Percentiles rank a stretch among this genome's conserved stretches.
Conservation (phyloP, 1,140 invertebrate species). For the Anoplophora glabripennis region DNA sequence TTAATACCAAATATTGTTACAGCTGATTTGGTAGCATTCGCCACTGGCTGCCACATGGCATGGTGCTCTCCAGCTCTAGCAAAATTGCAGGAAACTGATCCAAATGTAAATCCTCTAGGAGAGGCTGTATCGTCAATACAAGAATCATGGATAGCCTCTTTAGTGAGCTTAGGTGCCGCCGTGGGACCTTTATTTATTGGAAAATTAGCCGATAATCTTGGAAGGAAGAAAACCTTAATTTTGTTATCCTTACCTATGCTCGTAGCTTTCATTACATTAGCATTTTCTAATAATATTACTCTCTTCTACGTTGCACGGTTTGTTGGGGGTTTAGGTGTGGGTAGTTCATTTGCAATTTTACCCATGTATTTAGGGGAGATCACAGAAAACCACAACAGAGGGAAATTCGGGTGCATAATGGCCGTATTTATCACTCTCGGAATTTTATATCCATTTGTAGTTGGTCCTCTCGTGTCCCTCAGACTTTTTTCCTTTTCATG, state of each 20-base stretch:
- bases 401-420: slow-evolving; percentile 33
- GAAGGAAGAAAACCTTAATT: too few relatives aligned
- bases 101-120: neutral
- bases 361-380: slow-evolving; percentile 55
- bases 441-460: slow-evolving; percentile 50
- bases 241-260: too few relatives aligned
- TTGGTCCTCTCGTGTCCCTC: slow-evolving; percentile 61
- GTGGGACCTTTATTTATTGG: too few relatives aligned
- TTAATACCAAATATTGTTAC: neutral
- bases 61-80: neutral
- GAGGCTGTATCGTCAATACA: neutral
- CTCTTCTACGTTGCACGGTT: too few relatives aligned
- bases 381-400: slow-evolving; percentile 43
- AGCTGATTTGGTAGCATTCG: neutral
- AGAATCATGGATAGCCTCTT: neutral
- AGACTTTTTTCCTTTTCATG: slow-evolving; percentile 52
- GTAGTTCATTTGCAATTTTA: slow-evolving; percentile 19
- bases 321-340: too few relatives aligned
- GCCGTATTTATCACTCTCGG: slow-evolving; percentile 35
- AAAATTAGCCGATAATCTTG: too few relatives aligned
- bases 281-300: too few relatives aligned
- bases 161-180: too few relatives aligned
- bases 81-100: neutral
- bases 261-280: too few relatives aligned
- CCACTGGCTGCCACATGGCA: neutral